Conservation (phyloP, 2,113 vertebrate species). For the mouse (Mus musculus) region DNA sequence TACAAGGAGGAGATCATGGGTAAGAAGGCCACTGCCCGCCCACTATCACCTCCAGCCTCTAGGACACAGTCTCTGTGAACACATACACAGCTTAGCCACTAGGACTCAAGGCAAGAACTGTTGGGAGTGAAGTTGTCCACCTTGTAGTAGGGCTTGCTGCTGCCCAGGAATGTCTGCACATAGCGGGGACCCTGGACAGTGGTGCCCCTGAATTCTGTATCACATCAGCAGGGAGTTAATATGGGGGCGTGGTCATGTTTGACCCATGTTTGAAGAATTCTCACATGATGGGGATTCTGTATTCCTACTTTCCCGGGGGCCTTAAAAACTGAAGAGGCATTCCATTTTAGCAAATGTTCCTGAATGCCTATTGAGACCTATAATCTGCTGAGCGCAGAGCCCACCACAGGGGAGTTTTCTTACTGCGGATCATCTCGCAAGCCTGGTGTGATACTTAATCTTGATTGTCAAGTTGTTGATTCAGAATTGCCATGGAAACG, state of each 20-base stretch:
- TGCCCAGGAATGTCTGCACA: fast-evolving
- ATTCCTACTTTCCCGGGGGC: background rate
- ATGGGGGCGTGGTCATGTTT: fast-evolving
- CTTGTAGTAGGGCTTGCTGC: fast-evolving
- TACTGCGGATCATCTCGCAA: background rate
- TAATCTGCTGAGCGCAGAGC: background rate
- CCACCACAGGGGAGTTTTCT: background rate
- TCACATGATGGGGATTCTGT: background rate
- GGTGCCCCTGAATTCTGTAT: background rate
- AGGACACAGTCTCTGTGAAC: background rate
- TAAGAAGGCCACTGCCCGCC: background rate
- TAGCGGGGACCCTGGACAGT: too few relatives aligned
- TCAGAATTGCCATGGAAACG: background rate
- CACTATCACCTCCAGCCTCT: background rate
- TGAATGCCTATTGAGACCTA: background rate
- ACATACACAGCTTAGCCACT: background rate
- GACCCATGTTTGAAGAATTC: too few relatives aligned
- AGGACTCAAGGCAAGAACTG: background rate
- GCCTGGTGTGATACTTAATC: background rate
- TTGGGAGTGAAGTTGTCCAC: fast-evolving
- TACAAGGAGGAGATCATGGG: background rate
- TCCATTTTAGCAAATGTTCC: background rate
- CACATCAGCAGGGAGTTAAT: background rate
- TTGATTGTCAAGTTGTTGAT: background rate
- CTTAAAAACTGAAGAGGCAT: background rate